phyloP scores from a whole-genome alignment of 2,113 vertebrate genomes.

The Xerus inauris region DNA sequence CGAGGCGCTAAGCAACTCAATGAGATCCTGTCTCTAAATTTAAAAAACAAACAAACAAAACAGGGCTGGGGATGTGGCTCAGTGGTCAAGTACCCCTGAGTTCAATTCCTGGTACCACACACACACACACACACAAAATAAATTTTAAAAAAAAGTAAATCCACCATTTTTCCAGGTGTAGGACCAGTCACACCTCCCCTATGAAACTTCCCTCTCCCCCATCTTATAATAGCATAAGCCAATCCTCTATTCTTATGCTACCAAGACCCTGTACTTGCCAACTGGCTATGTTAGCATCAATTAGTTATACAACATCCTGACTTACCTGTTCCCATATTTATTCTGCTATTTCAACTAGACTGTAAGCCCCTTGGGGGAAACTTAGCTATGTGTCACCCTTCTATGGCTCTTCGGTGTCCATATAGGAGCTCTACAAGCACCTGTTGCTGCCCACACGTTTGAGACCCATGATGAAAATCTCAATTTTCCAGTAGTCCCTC shows the following conservation, averaged over 20 bases:
- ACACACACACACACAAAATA: no score
- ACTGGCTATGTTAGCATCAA: neutral
- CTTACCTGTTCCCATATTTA: neutral
- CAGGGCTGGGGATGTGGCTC: no score
- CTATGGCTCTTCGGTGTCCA: neutral
- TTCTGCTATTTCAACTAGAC: neutral
- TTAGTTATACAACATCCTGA: accelerated
- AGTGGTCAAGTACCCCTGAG: no score
- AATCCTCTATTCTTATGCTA: neutral
- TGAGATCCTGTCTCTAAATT: no score
- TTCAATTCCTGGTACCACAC: no score
- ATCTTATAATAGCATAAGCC: neutral
- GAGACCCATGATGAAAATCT: neutral
- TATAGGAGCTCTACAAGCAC: accelerated
- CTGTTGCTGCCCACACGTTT: neutral
- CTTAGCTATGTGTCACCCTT: neutral
- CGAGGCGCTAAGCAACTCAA: no score
- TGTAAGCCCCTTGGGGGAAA: neutral
- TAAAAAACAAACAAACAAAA: no score
- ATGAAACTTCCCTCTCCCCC: neutral
- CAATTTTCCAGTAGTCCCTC: neutral
- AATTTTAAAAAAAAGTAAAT: no score
- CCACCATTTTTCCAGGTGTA: neutral
- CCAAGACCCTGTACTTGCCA: neutral
- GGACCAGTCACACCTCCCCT: neutral